Conservation (phyloP, 2,797 vertebrate genomes). For the Okamejei kenojei region DNA sequence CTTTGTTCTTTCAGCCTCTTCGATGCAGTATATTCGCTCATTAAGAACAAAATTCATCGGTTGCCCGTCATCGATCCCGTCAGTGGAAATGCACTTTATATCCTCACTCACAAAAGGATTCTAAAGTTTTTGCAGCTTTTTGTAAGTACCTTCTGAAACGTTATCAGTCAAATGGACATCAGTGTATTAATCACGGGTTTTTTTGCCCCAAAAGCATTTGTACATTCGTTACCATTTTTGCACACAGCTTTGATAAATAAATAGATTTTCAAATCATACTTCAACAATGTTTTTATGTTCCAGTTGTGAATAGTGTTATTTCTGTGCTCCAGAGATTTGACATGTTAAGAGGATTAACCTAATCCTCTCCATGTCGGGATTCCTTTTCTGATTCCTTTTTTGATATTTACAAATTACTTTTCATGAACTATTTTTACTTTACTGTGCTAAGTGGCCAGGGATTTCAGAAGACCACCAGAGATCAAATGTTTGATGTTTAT, state of each 20-base stretch:
- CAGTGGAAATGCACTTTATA: slow-evolving; percentile 95
- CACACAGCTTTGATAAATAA: not conserved
- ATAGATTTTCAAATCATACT: not conserved
- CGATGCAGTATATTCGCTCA: slow-evolving; percentile 90
- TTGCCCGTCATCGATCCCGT: slow-evolving; percentile 91
- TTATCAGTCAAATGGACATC: not conserved
- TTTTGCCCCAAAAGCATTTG: not conserved
- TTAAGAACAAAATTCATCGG: slow-evolving; percentile 98
- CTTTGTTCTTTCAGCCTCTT: slow-evolving; percentile 70
- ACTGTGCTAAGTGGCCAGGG: not conserved
- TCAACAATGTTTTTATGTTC: too few relatives aligned
- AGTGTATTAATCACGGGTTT: not conserved
- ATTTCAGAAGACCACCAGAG: not conserved
- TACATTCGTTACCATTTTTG: not conserved
- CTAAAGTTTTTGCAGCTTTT: slow-evolving; percentile 98
- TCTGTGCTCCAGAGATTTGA: not conserved
- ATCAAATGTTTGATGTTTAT: not conserved
- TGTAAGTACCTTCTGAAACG: slow-evolving; percentile 64
- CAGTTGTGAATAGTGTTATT: not conserved
- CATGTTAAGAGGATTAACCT: not conserved
- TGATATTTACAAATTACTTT: not conserved
- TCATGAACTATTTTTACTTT: not conserved
- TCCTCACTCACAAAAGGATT: slow-evolving; percentile 97
- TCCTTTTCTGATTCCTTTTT: not conserved
- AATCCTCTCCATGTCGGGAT: not conserved